A percentile compares a stretch with the other conserved stretches of the same genome.
Conservation (phyloP, 2,797 vertebrate species). For the Tauraco hartlaubi region DNA sequence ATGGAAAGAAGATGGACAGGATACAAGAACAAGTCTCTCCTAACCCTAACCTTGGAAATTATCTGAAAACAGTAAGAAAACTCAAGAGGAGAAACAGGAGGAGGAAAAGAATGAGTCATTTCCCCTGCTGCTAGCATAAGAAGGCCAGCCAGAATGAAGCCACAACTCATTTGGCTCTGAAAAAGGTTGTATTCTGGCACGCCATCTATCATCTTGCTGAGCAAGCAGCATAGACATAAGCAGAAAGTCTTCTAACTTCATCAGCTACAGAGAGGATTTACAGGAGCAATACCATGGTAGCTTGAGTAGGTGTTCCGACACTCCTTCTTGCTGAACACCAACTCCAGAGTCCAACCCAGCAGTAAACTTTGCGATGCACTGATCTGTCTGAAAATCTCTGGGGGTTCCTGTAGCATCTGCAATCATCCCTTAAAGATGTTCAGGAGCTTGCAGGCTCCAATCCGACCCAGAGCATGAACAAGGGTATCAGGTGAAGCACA, state of each 20-base stretch:
- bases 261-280: background rate
- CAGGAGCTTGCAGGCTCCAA: background rate
- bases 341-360: background rate
- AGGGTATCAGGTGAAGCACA: background rate
- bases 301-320: background rate
- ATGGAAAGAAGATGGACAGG: background rate
- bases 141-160: background rate
- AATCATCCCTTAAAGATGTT: background rate
- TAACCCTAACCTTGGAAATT: background rate
- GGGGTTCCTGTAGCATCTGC: background rate
- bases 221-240: background rate
- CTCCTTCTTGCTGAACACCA: background rate
- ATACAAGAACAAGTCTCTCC: background rate
- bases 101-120: background rate
- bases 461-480: background rate
- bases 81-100: background rate
- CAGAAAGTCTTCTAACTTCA: background rate
- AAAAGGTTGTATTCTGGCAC: background rate
- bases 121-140: background rate
- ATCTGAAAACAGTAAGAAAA: background rate
- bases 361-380: background rate
- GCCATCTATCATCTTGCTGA: background rate
- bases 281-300: background rate
- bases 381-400: background rate
- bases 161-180: background rate